Conservation (phyloP, 2,797 vertebrate genomes). For the Phalloptychus januarius region DNA sequence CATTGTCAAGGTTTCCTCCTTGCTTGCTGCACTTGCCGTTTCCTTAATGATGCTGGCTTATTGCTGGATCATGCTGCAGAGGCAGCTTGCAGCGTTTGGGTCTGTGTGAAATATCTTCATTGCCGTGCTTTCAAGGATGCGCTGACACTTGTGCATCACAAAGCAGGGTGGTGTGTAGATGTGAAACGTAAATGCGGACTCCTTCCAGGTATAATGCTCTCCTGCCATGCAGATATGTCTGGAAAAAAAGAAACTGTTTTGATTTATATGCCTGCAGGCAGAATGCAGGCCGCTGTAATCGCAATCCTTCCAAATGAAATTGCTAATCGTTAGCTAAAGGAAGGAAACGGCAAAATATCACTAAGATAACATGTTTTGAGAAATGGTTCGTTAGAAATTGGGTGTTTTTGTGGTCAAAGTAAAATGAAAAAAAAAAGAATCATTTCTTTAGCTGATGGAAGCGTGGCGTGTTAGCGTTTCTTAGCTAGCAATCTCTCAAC, state of each 20-base stretch:
- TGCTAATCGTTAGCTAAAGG: not conserved
- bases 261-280: not conserved
- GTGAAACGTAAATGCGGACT: not conserved
- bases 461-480: not conserved
- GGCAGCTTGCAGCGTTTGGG: not conserved
- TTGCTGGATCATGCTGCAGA: not conserved
- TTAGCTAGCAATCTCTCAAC: not conserved
- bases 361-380: not conserved
- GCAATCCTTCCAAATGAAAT: not conserved
- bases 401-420: not conserved
- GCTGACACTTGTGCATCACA: slow-evolving; percentile 3
- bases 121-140: slow-evolving; percentile 22
- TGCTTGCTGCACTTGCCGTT: not conserved
- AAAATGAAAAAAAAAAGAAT: not conserved
- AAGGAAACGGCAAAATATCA: not conserved
- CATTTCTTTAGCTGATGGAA: not conserved
- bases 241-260: not conserved
- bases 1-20: slow-evolving; percentile 3
- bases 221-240: not conserved
- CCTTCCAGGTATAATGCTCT: not conserved
- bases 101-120: slow-evolving; percentile 13
- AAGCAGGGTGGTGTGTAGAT: not conserved
- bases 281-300: not conserved
- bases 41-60: slow-evolving; percentile 11
- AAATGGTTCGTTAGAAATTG: not conserved